Percentiles rank a stretch among this genome's conserved stretches.
Evolutionary conservation across 2,113 vertebrate genomes (phyloP).

Genomic region (Girardinichthys multiradiatus): DNA sequence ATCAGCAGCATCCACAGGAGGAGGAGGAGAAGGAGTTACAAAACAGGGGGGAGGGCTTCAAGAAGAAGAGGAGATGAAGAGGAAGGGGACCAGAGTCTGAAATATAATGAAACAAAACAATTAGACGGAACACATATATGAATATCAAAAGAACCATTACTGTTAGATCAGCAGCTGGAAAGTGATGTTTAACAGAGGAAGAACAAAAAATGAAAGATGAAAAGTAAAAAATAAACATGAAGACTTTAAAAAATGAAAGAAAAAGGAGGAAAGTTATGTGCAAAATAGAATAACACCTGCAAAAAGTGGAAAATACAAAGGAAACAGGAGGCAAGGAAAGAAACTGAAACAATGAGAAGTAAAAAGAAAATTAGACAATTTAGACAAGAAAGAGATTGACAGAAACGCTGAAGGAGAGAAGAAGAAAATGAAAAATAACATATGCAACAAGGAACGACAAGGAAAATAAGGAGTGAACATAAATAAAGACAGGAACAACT

Average conservation of each 20-base stretch:
- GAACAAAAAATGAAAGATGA: neutral
- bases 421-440: neutral
- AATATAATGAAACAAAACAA: neutral
- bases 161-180: neutral
- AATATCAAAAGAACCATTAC: neutral
- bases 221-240: too few relatives aligned
- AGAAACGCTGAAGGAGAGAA: neutral
- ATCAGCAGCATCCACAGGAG: slow-evolving; percentile 14
- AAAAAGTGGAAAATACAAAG: neutral
- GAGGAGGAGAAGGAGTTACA: slow-evolving; percentile 3
- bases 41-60: neutral
- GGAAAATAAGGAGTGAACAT: neutral
- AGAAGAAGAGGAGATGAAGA: neutral
- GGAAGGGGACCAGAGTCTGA: neutral
- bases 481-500: neutral
- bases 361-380: neutral
- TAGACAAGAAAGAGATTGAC: neutral
- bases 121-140: neutral
- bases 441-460: too few relatives aligned
- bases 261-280: neutral
- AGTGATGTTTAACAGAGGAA: neutral
- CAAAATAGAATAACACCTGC: neutral
- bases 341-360: neutral
- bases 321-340: neutral
- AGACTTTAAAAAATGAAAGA: too few relatives aligned